A percentile compares a stretch with the other conserved stretches of the same genome.
These are phyloP conservation scores for Crocuta crocuta DNA, from an alignment of 2,113 vertebrate genomes.

Conservation along the genomic window DNA sequence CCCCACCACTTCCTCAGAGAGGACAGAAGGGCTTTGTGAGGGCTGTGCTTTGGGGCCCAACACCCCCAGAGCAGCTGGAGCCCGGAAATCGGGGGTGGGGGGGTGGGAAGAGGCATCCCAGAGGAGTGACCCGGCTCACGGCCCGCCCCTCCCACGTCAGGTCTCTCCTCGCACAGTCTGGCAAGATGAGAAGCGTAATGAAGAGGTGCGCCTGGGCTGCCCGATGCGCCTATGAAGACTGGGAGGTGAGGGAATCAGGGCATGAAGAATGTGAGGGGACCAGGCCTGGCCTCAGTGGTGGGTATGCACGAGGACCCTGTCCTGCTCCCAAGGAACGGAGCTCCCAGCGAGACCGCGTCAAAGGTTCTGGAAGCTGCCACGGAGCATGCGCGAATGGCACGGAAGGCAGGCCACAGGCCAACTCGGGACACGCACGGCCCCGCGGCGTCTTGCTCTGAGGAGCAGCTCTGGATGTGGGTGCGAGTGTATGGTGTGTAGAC, in stretches of 20 bases:
- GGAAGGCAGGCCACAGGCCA: neutral
- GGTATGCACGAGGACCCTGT: neutral
- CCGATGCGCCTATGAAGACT: neutral
- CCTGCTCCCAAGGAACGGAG: no score
- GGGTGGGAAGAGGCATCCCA: neutral
- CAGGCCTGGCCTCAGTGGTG: neutral
- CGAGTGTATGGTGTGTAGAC: neutral
- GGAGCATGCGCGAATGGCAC: fast-evolving
- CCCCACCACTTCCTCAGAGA: neutral
- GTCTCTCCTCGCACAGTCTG: neutral
- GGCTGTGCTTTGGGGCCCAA: neutral
- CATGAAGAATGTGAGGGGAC: neutral
- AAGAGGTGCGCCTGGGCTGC: neutral
- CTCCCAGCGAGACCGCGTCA: neutral
- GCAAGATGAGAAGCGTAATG: neutral
- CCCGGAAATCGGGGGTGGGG: neutral
- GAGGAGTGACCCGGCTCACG: neutral
- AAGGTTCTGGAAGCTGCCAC: neutral
- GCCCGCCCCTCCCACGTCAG: no score
- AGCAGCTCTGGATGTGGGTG: neutral
- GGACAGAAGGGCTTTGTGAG: neutral
- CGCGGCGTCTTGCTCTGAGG: neutral
- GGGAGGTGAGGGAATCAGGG: neutral
- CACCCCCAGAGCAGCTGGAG: neutral
- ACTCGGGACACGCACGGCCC: fast-evolving